Base-by-base conservation (phyloP, 2,113 vertebrate genomes). In the Willisornis vidua region DNA sequence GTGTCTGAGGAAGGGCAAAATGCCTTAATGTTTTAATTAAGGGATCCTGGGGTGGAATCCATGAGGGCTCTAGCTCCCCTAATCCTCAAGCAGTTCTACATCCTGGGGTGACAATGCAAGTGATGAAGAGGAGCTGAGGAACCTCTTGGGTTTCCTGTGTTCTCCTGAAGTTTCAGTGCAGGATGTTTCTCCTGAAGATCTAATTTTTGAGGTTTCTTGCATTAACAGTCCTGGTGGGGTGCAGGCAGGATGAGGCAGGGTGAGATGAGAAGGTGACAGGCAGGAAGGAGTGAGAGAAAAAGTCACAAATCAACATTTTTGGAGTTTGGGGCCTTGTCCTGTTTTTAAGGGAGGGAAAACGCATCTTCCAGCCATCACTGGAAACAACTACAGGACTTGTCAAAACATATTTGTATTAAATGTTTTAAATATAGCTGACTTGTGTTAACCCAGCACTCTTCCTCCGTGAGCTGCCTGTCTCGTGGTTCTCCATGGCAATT, bases 341-440 rank as follows among this genome's bases (percentile, higher is more conserved):
- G 93, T 90, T 95, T 95, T 92, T 77, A 90, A 79, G 84, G 75
- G 57, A 87, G 77, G 93, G 85, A 39, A 75, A 93, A 61, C 0
- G 7, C 85, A 78, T 72, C 83, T 83, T 77, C 59, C 72, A 46
- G 84, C 28, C 2, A 75, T 74, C 0, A 1, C 86, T 94, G 85
- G 91, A 95, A 84, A 81, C 75, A 43, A 49, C 89, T 74, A 1
- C 90, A 59, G 95, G 77, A 77, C 91, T 86, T 95, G 87, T 92
- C 89, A 90, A 96, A 89, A 93, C 90, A 95, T 23, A 41, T 88
- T 78, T 81, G 87, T 76, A 97, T 97, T 97, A 97, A 97, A 97
- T 93, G 94, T 92, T 93, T 96, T 93, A 91, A 93, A 83, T 73
- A 70, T 3, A 94, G 93, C 43, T 59, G 85, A 43, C 51, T 94